Conservation (phyloP, 2,888 invertebrate genomes). For the Netelia virgata region DNA sequence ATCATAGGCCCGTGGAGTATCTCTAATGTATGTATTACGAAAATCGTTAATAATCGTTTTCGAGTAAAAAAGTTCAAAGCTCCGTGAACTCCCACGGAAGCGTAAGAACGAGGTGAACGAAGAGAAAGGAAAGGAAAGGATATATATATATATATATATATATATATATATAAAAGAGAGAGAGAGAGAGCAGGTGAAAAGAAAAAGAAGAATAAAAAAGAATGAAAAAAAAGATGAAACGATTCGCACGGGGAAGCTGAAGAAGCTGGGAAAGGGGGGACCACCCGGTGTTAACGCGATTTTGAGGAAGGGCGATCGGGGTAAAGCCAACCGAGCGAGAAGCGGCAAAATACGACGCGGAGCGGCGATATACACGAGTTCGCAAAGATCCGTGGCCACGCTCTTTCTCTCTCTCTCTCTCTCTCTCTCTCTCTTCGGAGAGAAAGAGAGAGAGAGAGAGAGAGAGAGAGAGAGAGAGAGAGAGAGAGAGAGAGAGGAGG, state of each 20-base stretch:
- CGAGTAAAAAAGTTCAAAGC: conserved; percentile 30
- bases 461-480: conserved; percentile 12
- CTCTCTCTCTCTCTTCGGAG: no score
- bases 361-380: conserved; percentile 41
- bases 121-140: background rate
- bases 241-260: conserved; percentile 54
- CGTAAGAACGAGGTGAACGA: background rate
- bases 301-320: conserved; percentile 62
- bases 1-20: conserved; percentile 38
- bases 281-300: conserved; percentile 69
- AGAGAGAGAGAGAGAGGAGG: background rate
- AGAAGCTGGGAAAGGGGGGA: conserved; percentile 51
- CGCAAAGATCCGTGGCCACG: conserved; percentile 29
- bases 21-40: conserved; percentile 44
- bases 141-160: background rate
- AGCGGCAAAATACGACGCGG: conserved; percentile 33
- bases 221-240: conserved; percentile 13
- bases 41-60: conserved; percentile 47
- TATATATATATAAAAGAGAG: background rate
- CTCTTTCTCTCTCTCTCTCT: conserved; percentile 10
- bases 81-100: conserved; percentile 63
- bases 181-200: conserved; percentile 1
- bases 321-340: conserved; percentile 47
- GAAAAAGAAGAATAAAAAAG: background rate
- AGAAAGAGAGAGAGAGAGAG: conserved; percentile 23